These are phyloP conservation scores for Canis aureus DNA, from an alignment of 2,113 vertebrate species.

Conservation along the genomic window DNA sequence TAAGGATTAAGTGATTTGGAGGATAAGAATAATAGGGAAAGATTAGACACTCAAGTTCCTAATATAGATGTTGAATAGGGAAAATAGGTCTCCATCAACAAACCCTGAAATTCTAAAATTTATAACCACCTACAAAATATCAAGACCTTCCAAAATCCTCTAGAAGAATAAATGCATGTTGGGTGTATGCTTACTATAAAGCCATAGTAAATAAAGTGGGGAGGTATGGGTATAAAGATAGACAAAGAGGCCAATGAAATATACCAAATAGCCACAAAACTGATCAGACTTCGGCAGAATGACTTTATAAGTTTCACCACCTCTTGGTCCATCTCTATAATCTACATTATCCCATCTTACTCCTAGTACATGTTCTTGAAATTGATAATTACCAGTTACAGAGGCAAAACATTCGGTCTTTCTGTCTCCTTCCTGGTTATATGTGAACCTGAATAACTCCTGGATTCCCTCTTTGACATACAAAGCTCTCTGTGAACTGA, in stretches of 20 bases:
- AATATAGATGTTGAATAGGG: constrained; percentile 45
- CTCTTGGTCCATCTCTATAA: neutral
- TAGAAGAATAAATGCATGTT: neutral
- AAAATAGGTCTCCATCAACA: constrained; percentile 50
- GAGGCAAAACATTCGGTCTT: neutral
- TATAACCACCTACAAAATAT: neutral
- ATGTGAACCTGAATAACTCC: neutral
- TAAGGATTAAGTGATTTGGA: neutral
- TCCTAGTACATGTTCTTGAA: neutral
- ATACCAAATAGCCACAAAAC: neutral
- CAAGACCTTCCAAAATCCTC: neutral
- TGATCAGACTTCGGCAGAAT: neutral
- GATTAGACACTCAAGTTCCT: constrained; percentile 35
- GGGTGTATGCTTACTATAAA: neutral
- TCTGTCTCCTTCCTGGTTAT: neutral
- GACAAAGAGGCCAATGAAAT: neutral
- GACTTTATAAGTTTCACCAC: neutral
- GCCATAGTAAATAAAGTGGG: neutral
- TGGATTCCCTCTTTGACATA: neutral
- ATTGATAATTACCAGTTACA: neutral
- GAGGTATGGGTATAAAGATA: neutral
- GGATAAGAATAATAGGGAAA: neutral
- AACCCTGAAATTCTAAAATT: neutral
- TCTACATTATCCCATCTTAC: neutral
- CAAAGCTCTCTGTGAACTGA: neutral